Base-by-base conservation (phyloP, 2,888 invertebrate species). In the Polyommatus icarus region DNA sequence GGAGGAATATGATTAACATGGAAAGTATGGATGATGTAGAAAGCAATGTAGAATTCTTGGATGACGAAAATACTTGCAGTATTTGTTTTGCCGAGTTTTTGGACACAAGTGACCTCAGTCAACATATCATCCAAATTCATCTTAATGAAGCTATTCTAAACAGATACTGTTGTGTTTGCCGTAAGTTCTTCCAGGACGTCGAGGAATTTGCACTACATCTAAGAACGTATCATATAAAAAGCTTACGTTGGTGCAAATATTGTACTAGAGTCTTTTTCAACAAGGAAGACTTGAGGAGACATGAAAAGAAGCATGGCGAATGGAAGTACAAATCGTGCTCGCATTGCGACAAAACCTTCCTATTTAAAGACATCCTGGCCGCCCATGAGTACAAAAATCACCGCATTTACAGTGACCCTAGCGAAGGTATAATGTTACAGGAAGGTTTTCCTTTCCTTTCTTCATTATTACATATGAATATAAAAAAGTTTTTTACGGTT, bases 61-160 rank as follows among this genome's bases (percentile, higher is more conserved):
- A 81, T 6, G 77, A 80, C 0, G 90, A 90, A 0, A 89, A 88
- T 0, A 87, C 86, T 0, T 91, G 91, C 73, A 75, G 71, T 0
- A 82, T 86, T 76, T 91, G 91, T 76, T 81, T 80, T 36, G 90
- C 91, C 1, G 91, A 93, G 83, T 93, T 93, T 54, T 81, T 93
- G 0, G 91, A 93, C 20, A 80, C 84, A 0, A 88, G 87, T 1
- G 93, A 93, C 77, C 81, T 93, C 7, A 76, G 83, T 0, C 73
- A 88, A 0, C 93, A 93, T 77, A 71, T 87, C 1, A 78, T 79
- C 0, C 91, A 91, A 78, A 83, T 92, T 2, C 93, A 93, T 78
- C 50, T 81, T 0, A 79, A 40, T 1, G 76, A 79, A 29, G 71
- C 57, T 1, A 83, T 61, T 10, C 76, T 78, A 20, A 78, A 78